phyloP scores from a whole-genome alignment of 2,797 vertebrate genomes.

The Parotocinclus haroldoi region DNA sequence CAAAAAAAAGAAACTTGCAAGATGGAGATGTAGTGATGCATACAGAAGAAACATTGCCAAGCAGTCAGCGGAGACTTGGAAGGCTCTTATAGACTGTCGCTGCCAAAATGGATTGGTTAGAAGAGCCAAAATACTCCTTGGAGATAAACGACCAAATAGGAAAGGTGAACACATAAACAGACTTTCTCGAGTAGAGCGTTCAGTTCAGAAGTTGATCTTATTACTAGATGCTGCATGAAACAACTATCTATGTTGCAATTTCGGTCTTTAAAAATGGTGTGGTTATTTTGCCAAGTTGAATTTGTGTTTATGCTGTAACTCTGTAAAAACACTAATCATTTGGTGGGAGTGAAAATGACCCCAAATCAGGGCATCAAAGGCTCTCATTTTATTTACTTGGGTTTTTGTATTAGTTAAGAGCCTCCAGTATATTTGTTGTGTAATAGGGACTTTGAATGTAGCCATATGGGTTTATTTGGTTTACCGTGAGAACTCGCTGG shows the following conservation, averaged over 20 bases:
- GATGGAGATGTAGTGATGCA: conserved; percentile 21
- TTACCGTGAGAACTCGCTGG: too few relatives aligned
- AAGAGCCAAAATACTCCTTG: conserved; percentile 2
- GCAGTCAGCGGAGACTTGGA: conserved; percentile 15
- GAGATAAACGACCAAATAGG: not conserved
- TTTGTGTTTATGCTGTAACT: not conserved
- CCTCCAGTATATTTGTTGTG: too few relatives aligned
- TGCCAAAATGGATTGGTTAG: conserved; percentile 20
- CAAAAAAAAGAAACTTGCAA: conserved; percentile 3
- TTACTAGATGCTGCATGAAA: not conserved
- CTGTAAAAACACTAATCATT: not conserved
- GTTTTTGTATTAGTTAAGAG: too few relatives aligned
- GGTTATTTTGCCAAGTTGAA: not conserved
- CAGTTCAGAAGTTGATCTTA: conserved; percentile 13
- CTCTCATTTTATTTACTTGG: too few relatives aligned
- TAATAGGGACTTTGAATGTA: too few relatives aligned
- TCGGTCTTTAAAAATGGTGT: not conserved
- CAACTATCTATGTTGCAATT: not conserved
- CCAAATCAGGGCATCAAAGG: too few relatives aligned
- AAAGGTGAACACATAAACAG: conserved; percentile 10
- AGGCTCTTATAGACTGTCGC: not conserved
- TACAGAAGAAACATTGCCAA: conserved; percentile 9
- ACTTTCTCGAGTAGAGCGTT: conserved; percentile 3
- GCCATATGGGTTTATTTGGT: too few relatives aligned
- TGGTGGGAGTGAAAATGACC: conserved; percentile 1